Conservation (phyloP, 2,888 invertebrate species). For the Sesamia inferens region DNA sequence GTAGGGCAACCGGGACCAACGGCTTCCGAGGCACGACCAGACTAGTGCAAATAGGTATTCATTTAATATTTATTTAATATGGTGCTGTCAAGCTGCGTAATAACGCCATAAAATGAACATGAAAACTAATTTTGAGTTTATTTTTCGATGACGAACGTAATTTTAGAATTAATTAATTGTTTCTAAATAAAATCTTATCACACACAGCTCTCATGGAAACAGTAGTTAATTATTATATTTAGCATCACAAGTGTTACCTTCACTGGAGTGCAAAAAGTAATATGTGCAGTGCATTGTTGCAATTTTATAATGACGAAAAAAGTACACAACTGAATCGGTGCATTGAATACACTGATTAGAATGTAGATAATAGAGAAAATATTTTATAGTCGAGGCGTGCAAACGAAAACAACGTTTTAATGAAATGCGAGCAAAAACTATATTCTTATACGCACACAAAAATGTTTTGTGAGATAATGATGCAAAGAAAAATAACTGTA, state of each 20-base stretch:
- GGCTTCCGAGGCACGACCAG: too few species aligned
- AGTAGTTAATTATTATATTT: slow-evolving; percentile 47
- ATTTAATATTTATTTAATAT: too few species aligned
- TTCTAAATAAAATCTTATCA: slow-evolving; percentile 10
- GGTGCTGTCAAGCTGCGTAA: background rate
- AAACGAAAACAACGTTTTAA: slow-evolving; percentile 52
- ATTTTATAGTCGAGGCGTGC: slow-evolving; percentile 61
- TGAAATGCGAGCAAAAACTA: slow-evolving; percentile 48
- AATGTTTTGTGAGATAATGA: slow-evolving; percentile 39
- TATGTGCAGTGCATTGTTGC: slow-evolving; percentile 59
- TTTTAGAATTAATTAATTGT: background rate
- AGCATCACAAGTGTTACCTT: slow-evolving; percentile 33
- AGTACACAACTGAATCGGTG: slow-evolving; percentile 53
- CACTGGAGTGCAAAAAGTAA: slow-evolving; percentile 44
- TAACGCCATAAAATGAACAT: background rate
- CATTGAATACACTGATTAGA: slow-evolving; percentile 65
- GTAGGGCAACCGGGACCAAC: too few species aligned
- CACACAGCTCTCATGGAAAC: slow-evolving; percentile 21
- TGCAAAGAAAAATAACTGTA: slow-evolving; percentile 31
- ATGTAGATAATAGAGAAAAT: slow-evolving; percentile 62
- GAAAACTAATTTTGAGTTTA: background rate
- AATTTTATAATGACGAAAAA: slow-evolving; percentile 65
- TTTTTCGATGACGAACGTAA: slow-evolving; percentile 6
- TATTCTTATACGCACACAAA: slow-evolving; percentile 41
- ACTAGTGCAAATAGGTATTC: too few species aligned